Evolutionary conservation across 2,113 vertebrate genomes (phyloP).

Genomic region (Electrona antarctica): DNA sequence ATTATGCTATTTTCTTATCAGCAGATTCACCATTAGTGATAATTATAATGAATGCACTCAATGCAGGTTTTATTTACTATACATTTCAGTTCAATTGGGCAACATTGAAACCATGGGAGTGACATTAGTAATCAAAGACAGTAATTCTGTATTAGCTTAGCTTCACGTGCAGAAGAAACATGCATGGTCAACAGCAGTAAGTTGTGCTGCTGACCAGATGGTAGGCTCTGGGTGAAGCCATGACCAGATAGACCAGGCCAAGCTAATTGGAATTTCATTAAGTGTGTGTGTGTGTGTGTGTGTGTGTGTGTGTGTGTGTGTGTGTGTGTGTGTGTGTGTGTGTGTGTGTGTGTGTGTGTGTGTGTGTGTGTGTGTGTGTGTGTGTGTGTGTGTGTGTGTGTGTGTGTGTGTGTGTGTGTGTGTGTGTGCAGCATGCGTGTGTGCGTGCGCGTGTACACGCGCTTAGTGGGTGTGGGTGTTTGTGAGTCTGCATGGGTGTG

Average conservation of each 20-base stretch:
- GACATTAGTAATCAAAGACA: neutral
- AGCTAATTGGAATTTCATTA: conserved; percentile 84
- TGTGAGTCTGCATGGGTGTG: conserved; percentile 60
- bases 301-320: neutral
- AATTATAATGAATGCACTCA: too few relatives aligned
- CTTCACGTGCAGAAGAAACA: neutral
- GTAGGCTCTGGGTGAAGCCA: conserved; percentile 65
- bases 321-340: too few relatives aligned
- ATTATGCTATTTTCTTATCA: too few relatives aligned
- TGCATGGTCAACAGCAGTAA: conserved; percentile 40
- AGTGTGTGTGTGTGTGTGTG: conserved; percentile 58
- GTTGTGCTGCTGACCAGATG: conserved; percentile 72
- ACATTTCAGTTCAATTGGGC: neutral
- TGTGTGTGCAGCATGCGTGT: conserved; percentile 26
- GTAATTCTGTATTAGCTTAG: neutral
- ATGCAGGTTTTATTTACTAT: neutral
- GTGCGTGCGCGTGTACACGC: conserved; percentile 5
- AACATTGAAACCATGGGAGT: neutral
- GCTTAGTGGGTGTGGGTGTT: conserved; percentile 52
- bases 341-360: neutral
- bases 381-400: conserved; percentile 47
- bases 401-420: conserved; percentile 60
- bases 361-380: conserved; percentile 7
- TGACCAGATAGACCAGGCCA: conserved; percentile 64
- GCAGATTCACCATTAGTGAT: too few relatives aligned